Percentiles rank a stretch among this genome's conserved stretches.
Conservation (phyloP, 2,113 vertebrate genomes). For the Pangasianodon hypophthalmus region DNA sequence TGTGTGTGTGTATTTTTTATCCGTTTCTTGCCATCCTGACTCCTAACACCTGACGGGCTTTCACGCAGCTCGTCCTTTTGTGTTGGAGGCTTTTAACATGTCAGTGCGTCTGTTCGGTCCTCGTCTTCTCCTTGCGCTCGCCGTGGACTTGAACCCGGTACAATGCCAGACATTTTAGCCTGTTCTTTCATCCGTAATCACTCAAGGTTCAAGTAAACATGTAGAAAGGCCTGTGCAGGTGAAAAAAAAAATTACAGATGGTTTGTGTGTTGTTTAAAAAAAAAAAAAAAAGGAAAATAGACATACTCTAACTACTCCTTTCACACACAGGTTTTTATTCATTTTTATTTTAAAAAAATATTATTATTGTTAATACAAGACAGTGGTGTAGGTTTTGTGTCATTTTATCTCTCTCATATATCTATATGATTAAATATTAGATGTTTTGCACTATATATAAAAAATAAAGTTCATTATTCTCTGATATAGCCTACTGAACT, state of each 20-base stretch:
- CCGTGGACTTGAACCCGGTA: conserved; percentile 40
- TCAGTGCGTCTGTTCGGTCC: conserved; percentile 61
- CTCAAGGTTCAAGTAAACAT: conserved; percentile 37
- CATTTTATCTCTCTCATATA: neutral
- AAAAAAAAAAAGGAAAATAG: neutral
- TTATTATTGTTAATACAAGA: neutral
- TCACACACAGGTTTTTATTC: neutral
- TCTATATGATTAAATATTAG: neutral
- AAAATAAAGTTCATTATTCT: neutral
- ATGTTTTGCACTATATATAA: neutral
- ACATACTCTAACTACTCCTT: neutral
- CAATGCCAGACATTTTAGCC: conserved; percentile 29
- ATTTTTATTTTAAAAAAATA: neutral
- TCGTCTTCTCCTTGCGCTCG: conserved; percentile 56
- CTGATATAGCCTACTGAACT: neutral
- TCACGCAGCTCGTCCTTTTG: conserved; percentile 52
- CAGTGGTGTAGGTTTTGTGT: neutral
- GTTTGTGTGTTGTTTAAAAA: neutral
- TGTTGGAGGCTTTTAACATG: conserved; percentile 63
- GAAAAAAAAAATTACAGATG: neutral
- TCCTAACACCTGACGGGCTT: conserved; percentile 38
- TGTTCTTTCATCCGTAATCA: conserved; percentile 38
- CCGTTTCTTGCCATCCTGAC: conserved; percentile 37
- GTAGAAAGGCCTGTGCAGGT: neutral
- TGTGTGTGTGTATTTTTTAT: conserved; percentile 16